Percentiles rank a stretch among this genome's conserved stretches.
Evolutionary conservation across 2,888 invertebrate genomes (phyloP).

Genomic region (Eupithecia inturbata): DNA sequence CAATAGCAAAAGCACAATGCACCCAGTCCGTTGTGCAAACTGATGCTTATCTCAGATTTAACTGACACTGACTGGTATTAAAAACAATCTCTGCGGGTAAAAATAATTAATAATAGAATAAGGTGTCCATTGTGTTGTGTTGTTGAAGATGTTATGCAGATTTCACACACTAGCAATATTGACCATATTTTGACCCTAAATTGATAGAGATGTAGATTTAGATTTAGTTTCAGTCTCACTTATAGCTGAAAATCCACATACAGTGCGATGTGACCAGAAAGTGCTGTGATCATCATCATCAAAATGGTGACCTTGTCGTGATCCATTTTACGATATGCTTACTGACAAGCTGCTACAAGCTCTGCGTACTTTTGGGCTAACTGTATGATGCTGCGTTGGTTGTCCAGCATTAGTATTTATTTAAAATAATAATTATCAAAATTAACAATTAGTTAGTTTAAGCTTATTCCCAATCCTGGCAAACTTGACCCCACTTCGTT

Average conservation of each 20-base stretch:
- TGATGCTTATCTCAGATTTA: constrained; percentile 48
- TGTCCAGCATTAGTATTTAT: too few species aligned
- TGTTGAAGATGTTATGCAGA: neutral
- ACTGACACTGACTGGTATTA: constrained; percentile 47
- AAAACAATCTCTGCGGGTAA: constrained; percentile 7
- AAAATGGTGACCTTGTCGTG: neutral
- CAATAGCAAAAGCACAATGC: constrained; percentile 53
- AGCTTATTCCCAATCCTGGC: too few species aligned
- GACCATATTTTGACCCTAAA: neutral
- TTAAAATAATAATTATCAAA: too few species aligned
- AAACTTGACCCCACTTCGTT: too few species aligned
- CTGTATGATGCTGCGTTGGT: too few species aligned
- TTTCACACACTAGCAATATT: constrained; percentile 2
- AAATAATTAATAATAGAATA: constrained; percentile 7
- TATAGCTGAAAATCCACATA: neutral
- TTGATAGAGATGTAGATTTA: neutral
- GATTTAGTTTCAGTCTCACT: neutral
- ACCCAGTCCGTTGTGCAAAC: constrained; percentile 55
- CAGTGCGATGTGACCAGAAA: neutral
- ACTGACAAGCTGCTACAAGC: too few species aligned
- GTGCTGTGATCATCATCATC: neutral
- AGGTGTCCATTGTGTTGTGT: neutral
- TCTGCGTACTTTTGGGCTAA: too few species aligned
- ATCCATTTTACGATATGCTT: neutral
- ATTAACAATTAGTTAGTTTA: too few species aligned